phyloP scores from a whole-genome alignment of 2,113 vertebrate genomes.

The Limnothrissa miodon region DNA sequence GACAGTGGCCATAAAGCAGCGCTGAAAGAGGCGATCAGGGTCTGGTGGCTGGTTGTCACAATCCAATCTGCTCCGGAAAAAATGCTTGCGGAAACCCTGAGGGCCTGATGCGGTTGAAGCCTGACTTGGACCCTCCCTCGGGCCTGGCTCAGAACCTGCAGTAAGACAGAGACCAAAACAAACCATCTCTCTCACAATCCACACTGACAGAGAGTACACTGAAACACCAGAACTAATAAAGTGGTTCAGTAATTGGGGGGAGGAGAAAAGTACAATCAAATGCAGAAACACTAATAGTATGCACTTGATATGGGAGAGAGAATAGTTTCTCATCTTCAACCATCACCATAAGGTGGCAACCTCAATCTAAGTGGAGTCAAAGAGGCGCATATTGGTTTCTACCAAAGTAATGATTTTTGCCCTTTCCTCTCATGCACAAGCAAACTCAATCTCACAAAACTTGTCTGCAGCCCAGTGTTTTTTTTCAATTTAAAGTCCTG shows the following conservation, averaged over 20 bases:
- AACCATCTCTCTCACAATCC: neutral
- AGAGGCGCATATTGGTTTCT: neutral
- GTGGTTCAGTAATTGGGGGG: neutral
- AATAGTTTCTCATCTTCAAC: neutral
- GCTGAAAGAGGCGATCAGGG: conserved; percentile 66
- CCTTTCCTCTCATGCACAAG: neutral
- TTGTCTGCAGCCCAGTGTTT: neutral
- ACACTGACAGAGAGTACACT: neutral
- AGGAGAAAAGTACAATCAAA: neutral
- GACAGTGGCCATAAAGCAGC: conserved; percentile 72
- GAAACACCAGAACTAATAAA: neutral
- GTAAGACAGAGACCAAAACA: conserved; percentile 25
- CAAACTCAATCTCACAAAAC: neutral
- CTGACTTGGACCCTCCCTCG: conserved; percentile 50
- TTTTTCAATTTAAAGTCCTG: neutral
- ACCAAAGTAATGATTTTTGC: neutral
- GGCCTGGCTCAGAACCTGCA: conserved; percentile 58
- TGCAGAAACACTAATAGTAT: neutral
- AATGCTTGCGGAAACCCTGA: conserved; percentile 64
- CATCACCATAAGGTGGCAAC: neutral
- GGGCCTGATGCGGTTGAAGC: conserved; percentile 47
- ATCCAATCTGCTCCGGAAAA: conserved; percentile 66
- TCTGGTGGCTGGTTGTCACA: conserved; percentile 71
- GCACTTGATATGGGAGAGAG: neutral
- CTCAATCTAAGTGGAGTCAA: neutral